These are phyloP conservation scores for Ctenicera cuprea DNA, from an alignment of 2,888 invertebrate species.

Conservation along the genomic window DNA sequence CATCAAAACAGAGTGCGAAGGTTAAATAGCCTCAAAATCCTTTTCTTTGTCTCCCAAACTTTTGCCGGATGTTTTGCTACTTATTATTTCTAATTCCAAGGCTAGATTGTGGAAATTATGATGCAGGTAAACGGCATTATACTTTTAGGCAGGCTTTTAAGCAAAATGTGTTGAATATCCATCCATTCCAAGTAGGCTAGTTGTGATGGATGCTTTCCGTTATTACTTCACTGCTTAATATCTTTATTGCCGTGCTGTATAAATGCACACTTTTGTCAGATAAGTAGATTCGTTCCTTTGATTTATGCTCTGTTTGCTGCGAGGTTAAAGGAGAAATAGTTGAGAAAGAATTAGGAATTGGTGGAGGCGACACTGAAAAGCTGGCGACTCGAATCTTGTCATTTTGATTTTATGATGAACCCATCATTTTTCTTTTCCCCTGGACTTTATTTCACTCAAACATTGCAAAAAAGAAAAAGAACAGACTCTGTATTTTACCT, in stretches of 20 bases:
- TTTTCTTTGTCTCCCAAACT: conserved; percentile 20
- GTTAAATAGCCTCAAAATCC: conserved; percentile 10
- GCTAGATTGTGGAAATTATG: conserved; percentile 27
- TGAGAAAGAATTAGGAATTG: conserved; percentile 6
- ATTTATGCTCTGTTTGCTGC: conserved; percentile 20
- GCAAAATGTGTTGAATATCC: background rate
- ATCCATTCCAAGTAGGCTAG: background rate
- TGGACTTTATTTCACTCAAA: conserved; percentile 7
- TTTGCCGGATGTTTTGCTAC: conserved; percentile 36
- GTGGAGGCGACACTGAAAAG: conserved; percentile 3
- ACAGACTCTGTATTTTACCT: background rate
- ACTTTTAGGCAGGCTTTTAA: conserved; percentile 4
- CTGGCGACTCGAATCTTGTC: background rate
- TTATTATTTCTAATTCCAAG: conserved; percentile 35
- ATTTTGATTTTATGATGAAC: conserved; percentile 10
- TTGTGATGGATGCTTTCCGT: conserved; percentile 22
- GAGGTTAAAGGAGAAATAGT: conserved; percentile 5
- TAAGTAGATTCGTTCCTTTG: conserved; percentile 5
- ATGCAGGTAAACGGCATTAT: conserved; percentile 23
- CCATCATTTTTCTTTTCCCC: conserved; percentile 6
- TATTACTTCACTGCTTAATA: conserved; percentile 6
- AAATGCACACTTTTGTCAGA: conserved; percentile 9
- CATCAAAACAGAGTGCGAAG: conserved; percentile 4
- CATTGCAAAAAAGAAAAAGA: background rate
- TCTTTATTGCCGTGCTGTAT: conserved; percentile 19